phyloP scores from a whole-genome alignment of 1,140 invertebrate genomes.

The Monomorium pharaonis region DNA sequence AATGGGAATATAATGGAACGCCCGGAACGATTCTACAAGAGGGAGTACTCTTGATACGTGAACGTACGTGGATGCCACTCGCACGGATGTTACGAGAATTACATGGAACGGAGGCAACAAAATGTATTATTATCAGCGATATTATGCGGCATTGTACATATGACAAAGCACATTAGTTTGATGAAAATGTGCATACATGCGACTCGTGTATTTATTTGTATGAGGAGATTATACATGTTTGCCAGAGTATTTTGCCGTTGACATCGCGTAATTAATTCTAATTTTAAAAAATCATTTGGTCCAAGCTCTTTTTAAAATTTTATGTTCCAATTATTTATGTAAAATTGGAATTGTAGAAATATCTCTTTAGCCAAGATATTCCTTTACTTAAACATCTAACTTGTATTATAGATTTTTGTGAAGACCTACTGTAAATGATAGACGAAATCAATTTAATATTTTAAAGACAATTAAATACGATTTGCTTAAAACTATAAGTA shows the following conservation, averaged over 20 bases:
- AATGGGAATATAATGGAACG: constrained; percentile 57
- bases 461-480: neutral
- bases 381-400: neutral
- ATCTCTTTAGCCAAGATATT: neutral
- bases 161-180: constrained; percentile 6
- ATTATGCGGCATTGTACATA: neutral
- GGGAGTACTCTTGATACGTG: constrained; percentile 5
- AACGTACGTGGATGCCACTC: neutral
- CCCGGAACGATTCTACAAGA: constrained; percentile 11
- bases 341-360: neutral
- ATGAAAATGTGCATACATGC: neutral
- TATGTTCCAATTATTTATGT: too few species aligned
- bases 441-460: neutral
- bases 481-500: neutral
- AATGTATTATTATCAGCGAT: constrained; percentile 33
- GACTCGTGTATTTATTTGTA: neutral
- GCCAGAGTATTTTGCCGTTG: neutral
- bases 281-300: neutral
- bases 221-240: neutral
- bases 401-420: neutral
- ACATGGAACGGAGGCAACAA: neutral
- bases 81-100: neutral
- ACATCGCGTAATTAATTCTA: neutral
- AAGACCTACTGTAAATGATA: neutral
- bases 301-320: neutral